These are phyloP conservation scores for Ailurus styani DNA, from an alignment of 2,113 vertebrate species.

Conservation along the genomic window DNA sequence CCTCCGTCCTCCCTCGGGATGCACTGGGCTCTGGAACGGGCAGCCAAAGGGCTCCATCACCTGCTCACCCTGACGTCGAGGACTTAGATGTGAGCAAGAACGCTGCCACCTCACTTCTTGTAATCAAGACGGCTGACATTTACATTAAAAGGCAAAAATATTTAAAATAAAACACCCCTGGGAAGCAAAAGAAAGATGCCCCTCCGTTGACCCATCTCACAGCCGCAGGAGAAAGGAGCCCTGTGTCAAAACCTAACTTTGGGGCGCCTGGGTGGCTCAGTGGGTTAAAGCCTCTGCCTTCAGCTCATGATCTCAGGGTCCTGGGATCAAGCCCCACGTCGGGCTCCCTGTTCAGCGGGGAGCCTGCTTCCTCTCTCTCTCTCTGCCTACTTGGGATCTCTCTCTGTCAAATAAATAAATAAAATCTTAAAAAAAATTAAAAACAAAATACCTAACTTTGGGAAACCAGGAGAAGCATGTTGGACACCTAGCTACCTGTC, in stretches of 20 bases:
- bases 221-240: accelerated
- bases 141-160: background rate
- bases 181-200: background rate
- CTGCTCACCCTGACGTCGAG: accelerated
- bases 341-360: too few species aligned
- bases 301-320: too few species aligned
- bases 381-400: too few species aligned
- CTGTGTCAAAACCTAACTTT: accelerated
- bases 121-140: background rate
- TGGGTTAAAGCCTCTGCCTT: too few species aligned
- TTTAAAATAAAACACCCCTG: background rate
- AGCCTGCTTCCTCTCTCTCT: too few species aligned
- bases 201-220: background rate
- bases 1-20: background rate
- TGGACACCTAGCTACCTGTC: background rate
- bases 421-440: too few species aligned
- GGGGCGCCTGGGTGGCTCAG: too few species aligned
- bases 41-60: accelerated
- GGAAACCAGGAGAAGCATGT: background rate
- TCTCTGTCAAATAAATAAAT: too few species aligned
- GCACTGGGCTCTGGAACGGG: accelerated
- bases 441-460: accelerated
- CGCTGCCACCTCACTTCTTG: accelerated
- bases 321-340: too few species aligned
- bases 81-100: accelerated